These are phyloP conservation scores for Melitaea athalia DNA, from an alignment of 2,888 invertebrate genomes.

Conservation along the genomic window DNA sequence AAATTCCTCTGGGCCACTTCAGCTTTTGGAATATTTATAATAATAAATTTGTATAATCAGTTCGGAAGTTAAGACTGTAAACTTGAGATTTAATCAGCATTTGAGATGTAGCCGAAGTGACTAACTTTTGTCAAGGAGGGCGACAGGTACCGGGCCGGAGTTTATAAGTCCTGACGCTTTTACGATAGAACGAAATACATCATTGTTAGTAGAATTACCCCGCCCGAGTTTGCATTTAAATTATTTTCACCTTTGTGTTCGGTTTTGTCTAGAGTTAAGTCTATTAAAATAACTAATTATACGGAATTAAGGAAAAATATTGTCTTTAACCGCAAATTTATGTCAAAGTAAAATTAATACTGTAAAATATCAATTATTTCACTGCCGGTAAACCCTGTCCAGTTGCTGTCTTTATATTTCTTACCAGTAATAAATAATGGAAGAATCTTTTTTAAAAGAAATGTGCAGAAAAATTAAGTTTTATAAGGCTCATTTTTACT, in stretches of 20 bases:
- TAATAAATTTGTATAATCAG: slow-evolving; percentile 1
- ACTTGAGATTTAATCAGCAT: slow-evolving; percentile 32
- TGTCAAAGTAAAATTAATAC: not conserved
- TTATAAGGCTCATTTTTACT: no score
- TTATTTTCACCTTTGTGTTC: slow-evolving; percentile 34
- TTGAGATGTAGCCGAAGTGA: slow-evolving; percentile 29
- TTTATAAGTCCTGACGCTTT: slow-evolving; percentile 42
- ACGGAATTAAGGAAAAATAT: slow-evolving; percentile 12
- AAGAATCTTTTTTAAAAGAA: no score
- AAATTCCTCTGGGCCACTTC: not conserved
- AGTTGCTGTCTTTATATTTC: no score
- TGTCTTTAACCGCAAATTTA: not conserved
- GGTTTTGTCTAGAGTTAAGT: slow-evolving; percentile 33
- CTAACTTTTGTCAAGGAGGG: slow-evolving; percentile 24
- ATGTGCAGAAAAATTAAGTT: no score
- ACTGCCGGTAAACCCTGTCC: no score
- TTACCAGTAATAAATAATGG: no score
- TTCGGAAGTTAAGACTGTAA: slow-evolving; percentile 11
- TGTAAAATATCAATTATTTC: not conserved
- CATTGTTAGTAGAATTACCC: slow-evolving; percentile 44
- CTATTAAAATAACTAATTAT: slow-evolving; percentile 34
- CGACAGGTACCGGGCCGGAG: slow-evolving; percentile 32
- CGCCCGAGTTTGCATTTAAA: slow-evolving; percentile 38
- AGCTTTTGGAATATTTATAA: not conserved
- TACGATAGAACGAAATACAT: slow-evolving; percentile 42